Base-by-base conservation (phyloP, 2,888 invertebrate species). In the Andrena haemorrhoa region DNA sequence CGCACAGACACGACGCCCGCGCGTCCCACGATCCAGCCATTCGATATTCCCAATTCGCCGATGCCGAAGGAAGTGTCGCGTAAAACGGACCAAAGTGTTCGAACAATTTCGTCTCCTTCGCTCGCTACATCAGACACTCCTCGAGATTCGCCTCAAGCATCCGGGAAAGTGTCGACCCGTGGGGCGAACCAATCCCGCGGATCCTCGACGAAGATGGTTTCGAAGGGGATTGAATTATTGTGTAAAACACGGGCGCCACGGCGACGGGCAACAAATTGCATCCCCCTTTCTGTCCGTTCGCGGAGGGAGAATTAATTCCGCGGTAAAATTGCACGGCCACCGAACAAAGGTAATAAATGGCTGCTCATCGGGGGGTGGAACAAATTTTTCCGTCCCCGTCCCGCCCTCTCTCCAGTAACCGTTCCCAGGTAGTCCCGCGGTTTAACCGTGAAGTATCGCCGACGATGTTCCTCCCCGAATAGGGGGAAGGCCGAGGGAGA, bases 371-470 rank as follows among this genome's bases (percentile, higher is more conserved):
- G 23, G 23, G 23, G 56, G 10, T 20, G 56, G 23, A 56, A 56
- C 56, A 56, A 56, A 56, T 56, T 56, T 56, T 56, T 41, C 41
- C 53, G 8, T 2, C 23, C 6, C 51, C 20, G 20, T 12, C 49
- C 10, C 0, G 3, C 8, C 20, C 7, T n/a, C n/a, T n/a, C 20
- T 3, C 10, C 49, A 6, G 10, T 0, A 26, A 35, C 10, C n/a
- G 10, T 10, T 0, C 1, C 26, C 2, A 26, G 35, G 12, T 12
- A 56, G 12, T 23, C 23, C 16, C 64, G 7, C 10, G 41, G 31
- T 56, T 41, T 64, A 72, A 73, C 16, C 20, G 7, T 58, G 31
- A 73, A 53, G 41, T 56, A 65, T 73, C n/a, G 16, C 41, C 41
- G 41, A 16, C 16, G 41, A 12, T 41, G 41, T 16, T 41, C 41